A percentile compares a stretch with the other conserved stretches of the same genome.
phyloP scores from a whole-genome alignment of 1,140 invertebrate species.

The Helicoverpa armigera region DNA sequence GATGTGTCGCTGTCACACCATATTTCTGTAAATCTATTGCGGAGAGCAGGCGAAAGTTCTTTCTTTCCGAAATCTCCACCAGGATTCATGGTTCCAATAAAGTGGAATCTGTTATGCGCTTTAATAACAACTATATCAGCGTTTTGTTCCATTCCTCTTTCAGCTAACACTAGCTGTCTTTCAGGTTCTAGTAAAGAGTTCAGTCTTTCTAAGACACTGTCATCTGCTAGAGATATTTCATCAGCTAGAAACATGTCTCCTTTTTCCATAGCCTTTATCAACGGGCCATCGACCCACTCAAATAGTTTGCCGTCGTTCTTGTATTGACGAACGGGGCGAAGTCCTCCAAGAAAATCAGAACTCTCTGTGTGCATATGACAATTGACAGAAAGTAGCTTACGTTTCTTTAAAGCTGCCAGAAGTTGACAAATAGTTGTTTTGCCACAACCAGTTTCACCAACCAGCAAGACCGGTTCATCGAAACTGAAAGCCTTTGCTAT shows the following conservation, averaged over 20 bases:
- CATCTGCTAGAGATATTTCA: conserved; percentile 99
- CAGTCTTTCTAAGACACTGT: conserved; percentile 98
- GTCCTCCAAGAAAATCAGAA: conserved; percentile 98
- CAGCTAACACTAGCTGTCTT: conserved; percentile 95
- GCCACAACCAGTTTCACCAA: conserved; percentile 99
- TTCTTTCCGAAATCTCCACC: conserved; percentile 99
- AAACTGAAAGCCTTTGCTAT: conserved; percentile 96
- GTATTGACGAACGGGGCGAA: conserved; percentile 95
- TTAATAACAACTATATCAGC: conserved; percentile 88
- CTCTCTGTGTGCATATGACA: conserved; percentile 99
- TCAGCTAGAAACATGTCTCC: conserved; percentile 98
- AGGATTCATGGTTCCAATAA: conserved; percentile 99
- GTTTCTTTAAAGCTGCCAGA: conserved; percentile 90
- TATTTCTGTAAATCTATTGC: conserved; percentile 99
- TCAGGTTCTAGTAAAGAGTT: conserved; percentile 99
- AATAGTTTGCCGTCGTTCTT: conserved; percentile 91
- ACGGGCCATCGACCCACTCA: conserved; percentile 99
- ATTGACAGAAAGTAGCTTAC: conserved; percentile 94
- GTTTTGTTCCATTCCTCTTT: conserved; percentile 91
- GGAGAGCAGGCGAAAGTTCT: conserved; percentile 98
- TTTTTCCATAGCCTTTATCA: conserved; percentile 96
- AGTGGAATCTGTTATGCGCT: conserved; percentile 94
- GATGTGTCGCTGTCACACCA: conserved; percentile 95
- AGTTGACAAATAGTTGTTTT: conserved; percentile 99
- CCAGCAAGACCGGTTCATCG: conserved; percentile 97